Evolutionary conservation across 2,888 invertebrate species (phyloP).

Genomic region (Parnassius orleans): DNA sequence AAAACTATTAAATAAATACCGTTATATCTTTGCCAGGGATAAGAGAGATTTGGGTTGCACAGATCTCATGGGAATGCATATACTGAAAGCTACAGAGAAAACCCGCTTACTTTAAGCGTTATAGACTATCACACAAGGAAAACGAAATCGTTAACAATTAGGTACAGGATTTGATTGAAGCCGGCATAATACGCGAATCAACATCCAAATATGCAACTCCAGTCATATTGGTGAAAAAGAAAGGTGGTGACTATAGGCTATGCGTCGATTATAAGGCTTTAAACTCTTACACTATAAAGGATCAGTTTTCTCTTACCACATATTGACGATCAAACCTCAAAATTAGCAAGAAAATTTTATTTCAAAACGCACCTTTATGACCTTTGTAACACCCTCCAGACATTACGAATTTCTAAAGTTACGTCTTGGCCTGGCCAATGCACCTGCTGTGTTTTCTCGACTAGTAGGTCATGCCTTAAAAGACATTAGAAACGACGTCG

Average conservation of each 20-base stretch:
- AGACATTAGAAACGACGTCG: too few relatives aligned
- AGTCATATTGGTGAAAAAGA: not conserved
- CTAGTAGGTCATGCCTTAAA: too few relatives aligned
- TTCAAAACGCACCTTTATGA: not conserved
- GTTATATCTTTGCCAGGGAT: too few relatives aligned
- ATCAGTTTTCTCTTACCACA: not conserved
- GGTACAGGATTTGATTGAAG: not conserved
- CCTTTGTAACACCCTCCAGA: not conserved
- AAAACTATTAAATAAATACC: too few relatives aligned
- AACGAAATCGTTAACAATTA: not conserved
- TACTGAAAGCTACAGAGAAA: too few relatives aligned
- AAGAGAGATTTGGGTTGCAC: too few relatives aligned
- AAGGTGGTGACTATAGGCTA: not conserved
- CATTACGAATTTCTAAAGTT: not conserved
- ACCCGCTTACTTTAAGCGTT: too few relatives aligned
- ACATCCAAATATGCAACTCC: not conserved
- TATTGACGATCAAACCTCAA: not conserved
- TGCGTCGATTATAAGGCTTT: not conserved
- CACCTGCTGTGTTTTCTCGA: too few relatives aligned
- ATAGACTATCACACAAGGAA: too few relatives aligned
- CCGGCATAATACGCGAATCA: not conserved
- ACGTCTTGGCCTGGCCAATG: not conserved
- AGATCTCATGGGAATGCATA: too few relatives aligned
- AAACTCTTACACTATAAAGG: not conserved
- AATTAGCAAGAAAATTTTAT: not conserved